Conservation (phyloP, 2,113 vertebrate species). For the Chunga burmeisteri region DNA sequence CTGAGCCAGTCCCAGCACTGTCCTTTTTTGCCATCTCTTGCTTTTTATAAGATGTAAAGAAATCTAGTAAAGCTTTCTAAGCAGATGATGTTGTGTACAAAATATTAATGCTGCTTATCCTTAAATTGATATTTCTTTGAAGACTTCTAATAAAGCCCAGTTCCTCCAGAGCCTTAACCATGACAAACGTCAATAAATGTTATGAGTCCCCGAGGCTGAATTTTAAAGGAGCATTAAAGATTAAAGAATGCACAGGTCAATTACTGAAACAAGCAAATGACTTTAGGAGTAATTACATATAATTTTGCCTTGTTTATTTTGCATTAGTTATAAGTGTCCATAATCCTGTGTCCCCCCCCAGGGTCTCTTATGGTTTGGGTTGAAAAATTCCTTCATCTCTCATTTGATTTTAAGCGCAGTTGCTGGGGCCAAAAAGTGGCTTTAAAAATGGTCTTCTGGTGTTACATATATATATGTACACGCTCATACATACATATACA, state of each 20-base stretch:
- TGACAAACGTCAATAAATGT: conserved; percentile 70
- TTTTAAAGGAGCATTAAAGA: conserved; percentile 75
- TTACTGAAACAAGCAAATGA: conserved; percentile 68
- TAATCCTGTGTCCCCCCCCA: conserved; percentile 45
- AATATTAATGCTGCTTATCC: conserved; percentile 45
- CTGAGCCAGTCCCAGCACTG: neutral
- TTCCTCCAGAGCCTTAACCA: conserved; percentile 57
- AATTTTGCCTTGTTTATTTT: conserved; percentile 75
- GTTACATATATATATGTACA: accelerated
- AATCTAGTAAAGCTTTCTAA: conserved; percentile 7
- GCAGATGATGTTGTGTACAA: conserved; percentile 52
- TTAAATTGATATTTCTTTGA: conserved; percentile 63
- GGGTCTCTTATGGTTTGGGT: conserved; percentile 49
- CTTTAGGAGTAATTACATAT: conserved; percentile 71
- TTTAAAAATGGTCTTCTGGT: neutral
- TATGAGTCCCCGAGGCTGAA: conserved; percentile 71
- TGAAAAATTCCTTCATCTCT: conserved; percentile 62
- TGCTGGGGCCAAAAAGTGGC: neutral
- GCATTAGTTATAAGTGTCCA: conserved; percentile 69
- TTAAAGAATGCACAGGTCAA: conserved; percentile 75
- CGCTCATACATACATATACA: accelerated
- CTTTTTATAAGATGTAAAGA: neutral
- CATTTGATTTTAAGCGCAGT: neutral
- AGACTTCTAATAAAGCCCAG: conserved; percentile 69
- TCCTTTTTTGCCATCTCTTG: neutral